Evolutionary conservation across 2,797 vertebrate species (phyloP), one percentile per base, ranked within the genome.

Genomic region (Acipenser transmontanus): DNA sequence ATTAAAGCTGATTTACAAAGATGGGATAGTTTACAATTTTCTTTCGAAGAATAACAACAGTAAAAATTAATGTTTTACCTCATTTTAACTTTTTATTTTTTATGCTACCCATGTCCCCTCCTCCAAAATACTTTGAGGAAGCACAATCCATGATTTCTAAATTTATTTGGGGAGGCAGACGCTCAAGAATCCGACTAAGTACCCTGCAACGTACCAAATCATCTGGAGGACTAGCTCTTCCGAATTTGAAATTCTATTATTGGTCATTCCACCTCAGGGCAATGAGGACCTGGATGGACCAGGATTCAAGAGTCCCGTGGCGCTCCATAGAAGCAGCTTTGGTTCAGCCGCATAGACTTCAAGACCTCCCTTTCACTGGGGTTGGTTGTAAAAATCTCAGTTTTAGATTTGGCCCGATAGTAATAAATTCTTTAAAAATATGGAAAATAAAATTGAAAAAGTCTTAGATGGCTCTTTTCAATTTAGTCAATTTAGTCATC

Each of bases 231-330:
- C 61, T 54, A 4, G 17, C 68, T 50, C n/a, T 72, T 59, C 71
- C 70, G 69, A 71, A 71, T 64, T 69, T 67, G 54, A 77, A 72
- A 72, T 60, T 61, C 6, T 65, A 67, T 59, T 69, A 63, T 70
- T 65, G 51, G 60, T 68, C 66, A 49, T 69, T 70, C 66, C 66
- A 65, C 64, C 51, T 69, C 10, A 67, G 47, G 4, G 48, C 47
- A 13, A 62, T 70, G 56, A 69, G 70, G 68, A 65, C 50, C 65
- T 68, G 72, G 70, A 66, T 66, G 67, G 60, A 68, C 64, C 50
- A 56, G 17, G 47, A 67, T 59, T 57, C 52, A 67, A 52, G 49
- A 6, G 56, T 50, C 8, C 47, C 65, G 20, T 60, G 65, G 65
- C 60, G n/a, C 20, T 13, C 7, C 5, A 67, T 61, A 7, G 47